Percentiles rank a stretch among this genome's conserved stretches.
Conservation (phyloP, 2,888 invertebrate genomes). For the Nymphalis c-album region DNA sequence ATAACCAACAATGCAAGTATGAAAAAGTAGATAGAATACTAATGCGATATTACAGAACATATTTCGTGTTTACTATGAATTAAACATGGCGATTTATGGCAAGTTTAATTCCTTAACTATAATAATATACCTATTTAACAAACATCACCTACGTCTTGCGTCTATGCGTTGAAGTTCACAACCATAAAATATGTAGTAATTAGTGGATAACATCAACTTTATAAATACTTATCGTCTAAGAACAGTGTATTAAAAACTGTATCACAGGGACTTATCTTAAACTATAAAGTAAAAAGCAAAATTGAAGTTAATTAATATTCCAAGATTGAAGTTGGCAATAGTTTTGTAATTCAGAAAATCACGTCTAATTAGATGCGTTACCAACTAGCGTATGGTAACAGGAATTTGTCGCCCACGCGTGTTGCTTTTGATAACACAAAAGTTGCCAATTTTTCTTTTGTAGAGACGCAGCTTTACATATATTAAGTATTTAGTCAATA, state of each 20-base stretch:
- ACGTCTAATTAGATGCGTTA: too few species aligned
- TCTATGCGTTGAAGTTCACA: constrained; percentile 26
- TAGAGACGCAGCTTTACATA: neutral
- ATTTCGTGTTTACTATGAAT: constrained; percentile 47
- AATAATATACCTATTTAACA: constrained; percentile 18
- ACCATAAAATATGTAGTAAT: constrained; percentile 27
- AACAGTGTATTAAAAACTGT: constrained; percentile 30
- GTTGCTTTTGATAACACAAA: too few species aligned
- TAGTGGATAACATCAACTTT: constrained; percentile 22
- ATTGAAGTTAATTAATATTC: too few species aligned
- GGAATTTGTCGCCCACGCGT: too few species aligned
- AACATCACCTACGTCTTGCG: constrained; percentile 15
- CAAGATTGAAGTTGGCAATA: too few species aligned
- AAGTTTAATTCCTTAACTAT: constrained; percentile 67
- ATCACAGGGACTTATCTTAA: constrained; percentile 55
- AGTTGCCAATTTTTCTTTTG: too few species aligned
- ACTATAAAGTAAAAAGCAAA: neutral
- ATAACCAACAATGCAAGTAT: neutral
- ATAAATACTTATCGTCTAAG: constrained; percentile 23
- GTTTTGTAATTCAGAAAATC: too few species aligned
- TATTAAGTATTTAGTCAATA: neutral
- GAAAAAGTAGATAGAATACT: neutral
- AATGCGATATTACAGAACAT: neutral
- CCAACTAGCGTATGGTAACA: too few species aligned
- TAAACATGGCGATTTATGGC: constrained; percentile 77